phyloP scores from a whole-genome alignment of 2,888 invertebrate genomes.

The Dicranocentrus wangi region DNA sequence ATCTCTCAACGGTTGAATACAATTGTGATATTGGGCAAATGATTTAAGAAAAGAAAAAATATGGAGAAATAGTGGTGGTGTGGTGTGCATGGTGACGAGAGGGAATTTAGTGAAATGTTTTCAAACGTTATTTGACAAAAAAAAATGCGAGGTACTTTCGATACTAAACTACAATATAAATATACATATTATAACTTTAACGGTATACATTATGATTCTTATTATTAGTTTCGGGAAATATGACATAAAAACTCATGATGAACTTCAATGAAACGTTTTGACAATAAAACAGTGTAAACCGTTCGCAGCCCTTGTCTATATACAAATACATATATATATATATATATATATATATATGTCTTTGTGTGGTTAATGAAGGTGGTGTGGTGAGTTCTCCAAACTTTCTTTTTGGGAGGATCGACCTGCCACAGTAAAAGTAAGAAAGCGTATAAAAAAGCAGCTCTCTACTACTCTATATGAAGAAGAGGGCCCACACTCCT shows the following conservation, averaged over 20 bases:
- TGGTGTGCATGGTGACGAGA: neutral
- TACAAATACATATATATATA: neutral
- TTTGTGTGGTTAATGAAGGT: neutral
- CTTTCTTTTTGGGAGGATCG: no score
- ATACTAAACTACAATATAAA: neutral
- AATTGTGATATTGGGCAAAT: constrained; percentile 47
- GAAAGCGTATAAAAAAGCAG: no score
- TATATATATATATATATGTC: neutral
- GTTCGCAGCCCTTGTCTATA: neutral
- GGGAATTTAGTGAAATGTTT: neutral
- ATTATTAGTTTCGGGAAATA: no score
- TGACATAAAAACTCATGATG: no score
- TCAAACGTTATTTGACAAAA: neutral
- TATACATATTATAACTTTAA: neutral
- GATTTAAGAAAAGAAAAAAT: no score
- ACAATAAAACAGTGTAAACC: constrained; percentile 21
- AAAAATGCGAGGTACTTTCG: neutral
- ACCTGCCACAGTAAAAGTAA: no score
- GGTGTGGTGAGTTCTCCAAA: no score
- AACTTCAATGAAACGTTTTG: constrained; percentile 8
- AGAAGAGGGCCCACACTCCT: no score
- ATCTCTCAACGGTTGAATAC: constrained; percentile 41
- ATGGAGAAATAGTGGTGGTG: no score
- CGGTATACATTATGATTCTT: neutral
- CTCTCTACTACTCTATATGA: no score